These are phyloP conservation scores for Pycnomerus fuliginosus DNA, from an alignment of 2,888 invertebrate genomes.

Conservation along the genomic window DNA sequence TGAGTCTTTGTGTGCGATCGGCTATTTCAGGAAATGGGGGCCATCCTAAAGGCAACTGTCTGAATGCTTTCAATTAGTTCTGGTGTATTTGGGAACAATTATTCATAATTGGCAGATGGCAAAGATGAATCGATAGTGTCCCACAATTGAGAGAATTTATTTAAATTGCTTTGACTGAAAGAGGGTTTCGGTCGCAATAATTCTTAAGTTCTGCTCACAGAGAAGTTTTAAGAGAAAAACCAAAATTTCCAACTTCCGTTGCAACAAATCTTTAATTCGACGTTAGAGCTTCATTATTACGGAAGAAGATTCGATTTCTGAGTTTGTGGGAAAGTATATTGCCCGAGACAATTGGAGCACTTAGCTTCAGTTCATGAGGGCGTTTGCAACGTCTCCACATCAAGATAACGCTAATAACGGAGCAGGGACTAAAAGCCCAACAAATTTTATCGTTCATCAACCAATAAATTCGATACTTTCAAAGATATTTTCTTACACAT, in stretches of 20 bases:
- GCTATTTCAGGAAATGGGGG: slow-evolving; percentile 26
- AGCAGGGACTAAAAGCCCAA: slow-evolving; percentile 6
- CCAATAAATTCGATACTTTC: slow-evolving; percentile 19
- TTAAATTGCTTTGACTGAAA: slow-evolving; percentile 15
- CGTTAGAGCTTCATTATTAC: no score
- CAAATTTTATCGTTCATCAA: slow-evolving; percentile 18
- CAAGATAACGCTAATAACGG: slow-evolving; percentile 10
- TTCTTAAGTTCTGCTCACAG: no score
- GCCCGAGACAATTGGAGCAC: no score
- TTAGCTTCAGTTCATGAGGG: no score
- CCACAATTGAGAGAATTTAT: slow-evolving; percentile 17
- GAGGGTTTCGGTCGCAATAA: no score
- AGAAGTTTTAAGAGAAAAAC: not conserved
- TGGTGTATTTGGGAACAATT: slow-evolving; percentile 25
- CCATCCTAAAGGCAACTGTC: slow-evolving; percentile 19
- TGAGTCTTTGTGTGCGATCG: slow-evolving; percentile 26
- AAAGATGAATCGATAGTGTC: slow-evolving; percentile 19
- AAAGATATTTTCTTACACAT: slow-evolving; percentile 15
- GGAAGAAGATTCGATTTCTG: no score
- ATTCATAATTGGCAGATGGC: slow-evolving; percentile 27
- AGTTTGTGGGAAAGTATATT: no score
- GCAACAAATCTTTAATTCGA: no score
- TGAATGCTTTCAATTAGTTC: slow-evolving; percentile 29
- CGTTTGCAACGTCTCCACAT: no score
- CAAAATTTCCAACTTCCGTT: not conserved